phyloP scores from a whole-genome alignment of 1,140 invertebrate species.

The Tetramorium parvispinum region DNA sequence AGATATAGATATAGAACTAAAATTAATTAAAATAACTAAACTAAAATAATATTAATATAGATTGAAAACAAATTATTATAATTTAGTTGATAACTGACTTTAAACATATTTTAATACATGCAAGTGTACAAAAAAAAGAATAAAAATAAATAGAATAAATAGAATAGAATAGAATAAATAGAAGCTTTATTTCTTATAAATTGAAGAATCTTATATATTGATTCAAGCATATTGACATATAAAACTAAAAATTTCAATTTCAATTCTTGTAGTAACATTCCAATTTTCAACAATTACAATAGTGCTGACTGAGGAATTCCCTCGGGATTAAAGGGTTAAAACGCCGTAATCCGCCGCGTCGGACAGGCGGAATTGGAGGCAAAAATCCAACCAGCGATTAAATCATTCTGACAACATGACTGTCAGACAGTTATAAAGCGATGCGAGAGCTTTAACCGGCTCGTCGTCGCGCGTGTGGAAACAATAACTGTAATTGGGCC shows the following conservation, averaged over 20 bases:
- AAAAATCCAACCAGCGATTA: conserved; percentile 69
- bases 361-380: conserved; percentile 6
- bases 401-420: conserved; percentile 65
- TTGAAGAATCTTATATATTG: background rate
- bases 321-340: conserved; percentile 70
- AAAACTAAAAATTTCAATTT: background rate
- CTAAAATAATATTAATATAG: background rate
- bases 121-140: background rate
- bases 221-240: background rate
- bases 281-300: background rate
- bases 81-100: background rate
- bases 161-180: background rate
- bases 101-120: background rate
- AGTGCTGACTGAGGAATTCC: conserved; percentile 20
- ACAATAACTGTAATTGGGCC: conserved; percentile 76
- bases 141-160: too few species aligned
- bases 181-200: background rate
- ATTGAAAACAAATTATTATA: background rate
- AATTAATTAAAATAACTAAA: too few species aligned
- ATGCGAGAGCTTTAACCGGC: conserved; percentile 59
- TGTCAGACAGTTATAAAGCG: conserved; percentile 18
- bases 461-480: conserved; percentile 60
- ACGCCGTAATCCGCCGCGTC: conserved; percentile 30
- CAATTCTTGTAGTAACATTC: background rate
- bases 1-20: background rate